A percentile compares a stretch with the other conserved stretches of the same genome.
Evolutionary conservation across 2,797 vertebrate genomes (phyloP).

Genomic region (Rachycentron canadum): DNA sequence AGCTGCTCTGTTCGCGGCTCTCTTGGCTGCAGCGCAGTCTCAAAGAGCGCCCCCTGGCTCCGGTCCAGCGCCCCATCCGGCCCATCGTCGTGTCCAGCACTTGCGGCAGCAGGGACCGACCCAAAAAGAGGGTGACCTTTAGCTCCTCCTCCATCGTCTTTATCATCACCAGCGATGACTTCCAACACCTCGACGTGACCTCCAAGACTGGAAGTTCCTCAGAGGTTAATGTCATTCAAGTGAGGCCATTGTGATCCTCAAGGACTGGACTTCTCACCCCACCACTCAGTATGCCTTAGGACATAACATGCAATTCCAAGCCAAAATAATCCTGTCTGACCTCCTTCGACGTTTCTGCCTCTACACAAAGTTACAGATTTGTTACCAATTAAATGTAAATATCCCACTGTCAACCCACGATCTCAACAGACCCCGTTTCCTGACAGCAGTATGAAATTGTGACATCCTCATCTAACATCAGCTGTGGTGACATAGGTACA

Average conservation of each 20-base stretch:
- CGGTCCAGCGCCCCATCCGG: slow-evolving; percentile 84
- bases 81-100: slow-evolving; percentile 88
- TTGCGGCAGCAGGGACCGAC: slow-evolving; percentile 79
- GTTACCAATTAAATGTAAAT: slow-evolving; percentile 36
- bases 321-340: slow-evolving; percentile 66
- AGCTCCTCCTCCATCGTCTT: slow-evolving; percentile 94
- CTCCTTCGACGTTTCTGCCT: slow-evolving; percentile 44
- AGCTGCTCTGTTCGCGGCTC: slow-evolving; percentile 89
- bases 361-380: slow-evolving; percentile 25
- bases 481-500: slow-evolving; percentile 39
- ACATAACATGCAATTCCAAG: slow-evolving; percentile 57
- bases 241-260: slow-evolving; percentile 86
- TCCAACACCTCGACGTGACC: slow-evolving; percentile 81
- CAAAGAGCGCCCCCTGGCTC: slow-evolving; percentile 84
- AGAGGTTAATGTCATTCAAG: slow-evolving; percentile 88
- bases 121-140: slow-evolving; percentile 96
- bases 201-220: slow-evolving; percentile 69
- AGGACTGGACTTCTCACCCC: slow-evolving; percentile 22
- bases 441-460: slow-evolving; percentile 33
- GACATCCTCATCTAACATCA: slow-evolving; percentile 45
- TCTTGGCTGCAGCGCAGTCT: slow-evolving; percentile 85
- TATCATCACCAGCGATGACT: slow-evolving; percentile 91
- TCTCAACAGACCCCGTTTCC: slow-evolving; percentile 29
- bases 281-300: slow-evolving; percentile 65
- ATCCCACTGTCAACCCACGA: slow-evolving; percentile 23